Base-by-base conservation (phyloP, 2,888 invertebrate species). In the Eupeodes luniger region DNA sequence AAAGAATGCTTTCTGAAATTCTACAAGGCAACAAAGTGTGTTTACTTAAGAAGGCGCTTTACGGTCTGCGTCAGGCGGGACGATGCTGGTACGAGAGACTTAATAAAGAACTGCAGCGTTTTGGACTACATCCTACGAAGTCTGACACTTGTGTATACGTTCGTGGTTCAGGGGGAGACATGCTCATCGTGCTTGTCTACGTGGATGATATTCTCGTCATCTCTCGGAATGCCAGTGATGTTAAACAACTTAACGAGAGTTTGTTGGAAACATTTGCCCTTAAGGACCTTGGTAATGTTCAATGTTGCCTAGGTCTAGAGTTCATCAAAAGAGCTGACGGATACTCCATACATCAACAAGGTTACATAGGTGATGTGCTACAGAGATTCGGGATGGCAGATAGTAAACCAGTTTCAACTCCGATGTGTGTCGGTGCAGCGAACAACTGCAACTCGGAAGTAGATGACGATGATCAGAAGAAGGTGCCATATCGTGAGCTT, bases 41-140 rank as follows among this genome's bases (percentile, higher is more conserved):
- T 57, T 27, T 57, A 40, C 47, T 77, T 10, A 69, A 62, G 49
- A 67, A 69, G 51, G 49, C 61, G n/a, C 34, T 62, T n/a, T 62
- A 62, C 19, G 70, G 79, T 53, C 49, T 79, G 36, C 16, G n/a
- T n/a, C 79, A 70, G 53, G 69, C 70, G 19, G 79, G 79, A 16
- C 59, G 62, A 51, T 79, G 53, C 40, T 79, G 70, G 77, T 44
- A 77, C 7, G 49, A 77, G 11, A 79, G 14, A 34, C 16, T 61
- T 2, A 34, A 69, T 11, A 19, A 36, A 44, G 69, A 69, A 34
- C 61, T 78, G 9, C 53, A 27, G n/a, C 36, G 36, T 44, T 53
- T 57, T 11, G 57, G 57, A n/a, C 44, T 76, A 44, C 62, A 49
- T 12, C 53, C 62, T 3, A 66, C 55, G 4, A 64, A 55, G 44